Evolutionary conservation across 2,888 invertebrate species (phyloP), one percentile per base, ranked within the genome.

Genomic region (Carterocephalus palaemon): DNA sequence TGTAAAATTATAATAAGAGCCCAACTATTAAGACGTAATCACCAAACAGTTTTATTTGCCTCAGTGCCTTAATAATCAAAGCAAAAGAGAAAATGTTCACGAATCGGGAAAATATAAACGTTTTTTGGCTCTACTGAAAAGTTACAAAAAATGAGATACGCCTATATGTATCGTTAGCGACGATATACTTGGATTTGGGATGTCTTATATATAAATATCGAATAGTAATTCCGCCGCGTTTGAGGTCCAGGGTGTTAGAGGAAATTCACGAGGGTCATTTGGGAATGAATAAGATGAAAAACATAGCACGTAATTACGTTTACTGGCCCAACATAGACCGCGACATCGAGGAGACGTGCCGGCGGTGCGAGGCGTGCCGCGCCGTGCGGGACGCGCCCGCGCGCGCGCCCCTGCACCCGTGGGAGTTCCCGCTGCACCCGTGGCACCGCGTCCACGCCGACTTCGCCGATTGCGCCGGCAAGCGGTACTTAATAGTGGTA

Each of bases 401-500:
- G 4, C 9, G 4, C 2, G 4, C 28, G 3, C 7, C 37, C 1
- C 3, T 38, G n/a, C 37, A 28, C 4, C 28, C 37, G 5, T 38
- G 28, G 37, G 26, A 28, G 6, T 26, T 26, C 8, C 26, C 37
- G n/a, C 3, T 12, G 0, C 9, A 12, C 1, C 37, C 28, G n/a
- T 38, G 37, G 37, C 10, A 12, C 5, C 28, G 26, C 1, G 7
- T 38, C 1, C 17, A 38, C 9, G 28, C 26, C 1, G 37, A 38
- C 4, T 38, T 38, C 3, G 26, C n/a, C 1, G 10, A 19, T n/a
- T 19, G n/a, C 7, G 4, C 2, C 1, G 37, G 37, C 5, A 50
- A 33, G 8, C 48, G 51, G n/a, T 59, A 54, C 37, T 33, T 57
- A 17, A 24, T 57, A 4, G 17, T 55, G 1, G 41, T 56, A 0